Conservation (phyloP, 2,797 vertebrate genomes). For the Lithobates pipiens region DNA sequence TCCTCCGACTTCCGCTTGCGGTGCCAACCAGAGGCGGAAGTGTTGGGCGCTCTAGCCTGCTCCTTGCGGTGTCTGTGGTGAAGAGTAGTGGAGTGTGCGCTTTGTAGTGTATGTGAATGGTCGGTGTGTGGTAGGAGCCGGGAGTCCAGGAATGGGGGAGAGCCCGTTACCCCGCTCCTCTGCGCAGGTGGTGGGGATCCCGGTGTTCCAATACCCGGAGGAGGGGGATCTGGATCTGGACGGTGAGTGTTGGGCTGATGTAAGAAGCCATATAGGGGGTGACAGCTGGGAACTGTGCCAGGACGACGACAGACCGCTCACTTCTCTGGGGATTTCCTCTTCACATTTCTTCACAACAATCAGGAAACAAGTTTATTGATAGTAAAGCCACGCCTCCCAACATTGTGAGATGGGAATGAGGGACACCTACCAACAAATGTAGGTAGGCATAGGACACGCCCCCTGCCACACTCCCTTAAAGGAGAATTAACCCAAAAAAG, state of each 20-base stretch:
- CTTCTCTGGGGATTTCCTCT: too few species aligned
- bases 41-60: not conserved
- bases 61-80: not conserved
- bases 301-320: not conserved
- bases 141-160: slow-evolving; percentile 11
- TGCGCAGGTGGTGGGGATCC: slow-evolving; percentile 7
- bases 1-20: not conserved
- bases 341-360: too few species aligned
- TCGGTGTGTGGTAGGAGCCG: not conserved
- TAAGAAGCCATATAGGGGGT: not conserved
- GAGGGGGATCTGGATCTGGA: slow-evolving; percentile 36
- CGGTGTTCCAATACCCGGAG: slow-evolving; percentile 41
- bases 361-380: too few species aligned
- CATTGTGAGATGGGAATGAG: too few species aligned
- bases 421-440: too few species aligned
- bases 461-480: too few species aligned
- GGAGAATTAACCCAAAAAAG: too few species aligned
- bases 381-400: too few species aligned
- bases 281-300: not conserved
- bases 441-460: too few species aligned
- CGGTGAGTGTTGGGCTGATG: slow-evolving; percentile 26
- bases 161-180: not conserved
- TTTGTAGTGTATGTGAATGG: not conserved
- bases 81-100: not conserved
- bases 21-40: not conserved